Base-by-base conservation (phyloP, 2,888 invertebrate genomes). In the Danaus chrysippus region DNA sequence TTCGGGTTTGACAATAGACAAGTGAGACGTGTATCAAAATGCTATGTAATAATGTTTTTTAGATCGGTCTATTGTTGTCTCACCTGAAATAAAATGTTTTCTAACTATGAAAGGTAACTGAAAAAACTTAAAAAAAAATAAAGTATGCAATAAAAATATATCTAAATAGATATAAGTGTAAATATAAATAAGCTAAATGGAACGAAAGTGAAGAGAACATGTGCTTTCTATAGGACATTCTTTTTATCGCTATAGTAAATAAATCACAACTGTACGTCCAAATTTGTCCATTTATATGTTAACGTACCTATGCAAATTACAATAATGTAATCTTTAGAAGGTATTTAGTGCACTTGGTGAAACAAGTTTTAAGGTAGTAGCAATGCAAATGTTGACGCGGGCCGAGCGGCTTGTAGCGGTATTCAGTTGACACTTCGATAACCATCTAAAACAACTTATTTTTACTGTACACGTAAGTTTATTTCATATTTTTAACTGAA, bases 401-500 rank as follows among this genome's bases (percentile, higher is more conserved):
- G 75, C 80, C 77, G 77, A 71, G 84, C 77, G 81, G 79, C 81
- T 83, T 78, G 70, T 83, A 81, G 82, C 76, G 74, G 72, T 79
- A 77, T 79, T 81, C 79, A 76, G 82, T 83, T 79, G 55, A 72
- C 76, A 81, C 77, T 84, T 84, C 76, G 79, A 82, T 81, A 81
- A 84, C 82, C 86, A 87, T 87, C 86, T 84, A 80, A 85, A 82
- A 82, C 81, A 84, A 86, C 87, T 88, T 91, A 90, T 91, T 89
- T 91, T 89, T 90, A 91, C 87, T 87, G 86, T 91, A 90, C 79
- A 82, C 85, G 85, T 91, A 91, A 90, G 91, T 88, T n/a, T 90
- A 90, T 89, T 90, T 90, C 91, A 89, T 91, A 91, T 89, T 90
- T n/a, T 89, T 90, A 91, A 90, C 83, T 87, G 90, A 91, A 90